These are phyloP conservation scores for Sycophaga agraensis DNA, from an alignment of 1,140 invertebrate genomes.

Conservation along the genomic window DNA sequence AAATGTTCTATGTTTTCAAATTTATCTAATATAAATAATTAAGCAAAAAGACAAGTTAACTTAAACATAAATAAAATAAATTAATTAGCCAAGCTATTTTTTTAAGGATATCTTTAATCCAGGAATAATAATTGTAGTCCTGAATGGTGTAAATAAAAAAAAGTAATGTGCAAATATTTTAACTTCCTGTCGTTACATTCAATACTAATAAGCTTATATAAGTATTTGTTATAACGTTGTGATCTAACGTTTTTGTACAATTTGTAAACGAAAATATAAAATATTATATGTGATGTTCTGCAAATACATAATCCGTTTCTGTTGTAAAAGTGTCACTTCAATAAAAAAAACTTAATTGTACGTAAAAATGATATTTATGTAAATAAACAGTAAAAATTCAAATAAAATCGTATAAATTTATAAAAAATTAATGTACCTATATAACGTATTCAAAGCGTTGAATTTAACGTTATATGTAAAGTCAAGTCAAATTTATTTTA, in stretches of 20 bases:
- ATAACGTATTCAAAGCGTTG: not conserved
- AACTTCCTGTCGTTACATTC: not conserved
- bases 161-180: conserved; percentile 2
- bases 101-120: not conserved
- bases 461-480: conserved; percentile 14
- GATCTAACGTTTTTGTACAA: conserved; percentile 16
- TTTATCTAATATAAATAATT: conserved; percentile 1
- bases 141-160: conserved; percentile 16
- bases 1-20: too few relatives aligned
- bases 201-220: not conserved
- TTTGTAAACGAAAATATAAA: conserved; percentile 8
- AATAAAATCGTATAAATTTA: conserved; percentile 3
- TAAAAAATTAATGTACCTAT: conserved; percentile 14
- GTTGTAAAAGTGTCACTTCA: conserved; percentile 7
- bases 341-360: conserved; percentile 5
- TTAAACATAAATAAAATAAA: not conserved
- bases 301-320: not conserved
- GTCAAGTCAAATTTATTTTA: conserved; percentile 27
- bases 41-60: conserved; percentile 4
- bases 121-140: not conserved
- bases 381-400: conserved; percentile 10
- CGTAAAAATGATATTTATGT: conserved; percentile 23
- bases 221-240: conserved; percentile 6
- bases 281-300: not conserved
- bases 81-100: not conserved